Evolutionary conservation across 2,797 vertebrate species (phyloP).

Genomic region (Borostomias antarcticus): DNA sequence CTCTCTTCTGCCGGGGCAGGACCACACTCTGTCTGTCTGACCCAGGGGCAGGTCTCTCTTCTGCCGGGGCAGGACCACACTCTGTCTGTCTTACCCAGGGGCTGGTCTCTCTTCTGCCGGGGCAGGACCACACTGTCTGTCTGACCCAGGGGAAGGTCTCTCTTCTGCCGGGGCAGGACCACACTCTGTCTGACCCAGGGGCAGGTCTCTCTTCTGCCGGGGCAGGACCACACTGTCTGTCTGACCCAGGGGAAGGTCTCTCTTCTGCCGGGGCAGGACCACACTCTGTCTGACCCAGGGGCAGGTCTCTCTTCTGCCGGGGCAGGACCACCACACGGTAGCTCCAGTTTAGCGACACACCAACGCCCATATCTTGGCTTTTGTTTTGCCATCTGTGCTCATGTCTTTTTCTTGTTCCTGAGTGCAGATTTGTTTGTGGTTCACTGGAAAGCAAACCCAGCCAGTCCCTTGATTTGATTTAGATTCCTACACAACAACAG

Average conservation of each 20-base stretch:
- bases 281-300: constrained; percentile 2
- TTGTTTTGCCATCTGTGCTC: not conserved
- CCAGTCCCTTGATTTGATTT: not conserved
- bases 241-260: constrained; percentile 1
- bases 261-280: constrained; percentile 1
- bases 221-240: constrained; percentile 10
- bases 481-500: too few species aligned
- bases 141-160: constrained; percentile 1
- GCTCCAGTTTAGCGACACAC: not conserved
- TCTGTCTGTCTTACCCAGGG: constrained; percentile 2
- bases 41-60: not conserved
- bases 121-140: constrained; percentile 10
- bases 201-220: not conserved
- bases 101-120: not conserved
- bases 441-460: constrained; percentile 8
- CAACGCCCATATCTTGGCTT: not conserved
- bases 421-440: constrained; percentile 28
- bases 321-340: not conserved
- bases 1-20: not conserved
- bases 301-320: not conserved
- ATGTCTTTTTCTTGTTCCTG: constrained; percentile 26
- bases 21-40: constrained; percentile 4
- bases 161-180: constrained; percentile 1
- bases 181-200: constrained; percentile 2
- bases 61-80: constrained; percentile 6